These are phyloP conservation scores for Salpingus planirostris DNA, from an alignment of 2,888 invertebrate species.

Conservation along the genomic window DNA sequence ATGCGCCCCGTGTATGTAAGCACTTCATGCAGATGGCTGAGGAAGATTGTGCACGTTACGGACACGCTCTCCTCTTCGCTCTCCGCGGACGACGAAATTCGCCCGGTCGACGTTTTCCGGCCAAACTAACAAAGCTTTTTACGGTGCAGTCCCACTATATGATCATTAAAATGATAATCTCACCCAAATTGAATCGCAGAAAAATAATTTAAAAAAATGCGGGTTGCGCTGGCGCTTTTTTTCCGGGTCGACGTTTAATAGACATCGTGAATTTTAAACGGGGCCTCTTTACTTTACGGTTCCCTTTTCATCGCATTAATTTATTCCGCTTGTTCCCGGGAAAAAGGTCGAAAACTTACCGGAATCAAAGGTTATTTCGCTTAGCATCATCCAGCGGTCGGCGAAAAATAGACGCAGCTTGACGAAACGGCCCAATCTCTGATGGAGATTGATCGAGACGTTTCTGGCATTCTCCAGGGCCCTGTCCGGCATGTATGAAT, in stretches of 20 bases:
- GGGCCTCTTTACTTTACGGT: constrained; percentile 1
- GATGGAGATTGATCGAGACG: constrained; percentile 57
- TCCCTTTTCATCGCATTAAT: constrained; percentile 4
- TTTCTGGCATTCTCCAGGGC: constrained; percentile 57
- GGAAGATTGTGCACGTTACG: constrained; percentile 25
- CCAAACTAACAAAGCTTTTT: too few species aligned
- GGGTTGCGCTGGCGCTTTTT: too few species aligned
- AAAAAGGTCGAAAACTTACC: constrained; percentile 36
- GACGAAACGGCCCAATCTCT: constrained; percentile 52
- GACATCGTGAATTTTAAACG: constrained; percentile 14
- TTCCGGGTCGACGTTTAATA: not conserved
- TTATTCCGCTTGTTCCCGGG: constrained; percentile 2
- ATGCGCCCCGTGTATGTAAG: constrained; percentile 12
- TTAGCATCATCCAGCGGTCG: constrained; percentile 61
- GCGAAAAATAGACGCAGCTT: constrained; percentile 58
- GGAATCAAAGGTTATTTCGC: constrained; percentile 57
- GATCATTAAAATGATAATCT: too few species aligned
- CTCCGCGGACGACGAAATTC: too few species aligned
- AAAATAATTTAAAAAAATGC: too few species aligned
- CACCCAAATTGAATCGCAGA: too few species aligned
- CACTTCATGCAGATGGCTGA: constrained; percentile 23
- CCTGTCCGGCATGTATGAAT: constrained; percentile 52
- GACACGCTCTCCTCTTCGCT: too few species aligned
- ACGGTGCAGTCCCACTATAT: too few species aligned
- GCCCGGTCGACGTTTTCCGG: too few species aligned